phyloP scores from a whole-genome alignment of 1,140 invertebrate species.

The Aphelenchoides besseyi region DNA sequence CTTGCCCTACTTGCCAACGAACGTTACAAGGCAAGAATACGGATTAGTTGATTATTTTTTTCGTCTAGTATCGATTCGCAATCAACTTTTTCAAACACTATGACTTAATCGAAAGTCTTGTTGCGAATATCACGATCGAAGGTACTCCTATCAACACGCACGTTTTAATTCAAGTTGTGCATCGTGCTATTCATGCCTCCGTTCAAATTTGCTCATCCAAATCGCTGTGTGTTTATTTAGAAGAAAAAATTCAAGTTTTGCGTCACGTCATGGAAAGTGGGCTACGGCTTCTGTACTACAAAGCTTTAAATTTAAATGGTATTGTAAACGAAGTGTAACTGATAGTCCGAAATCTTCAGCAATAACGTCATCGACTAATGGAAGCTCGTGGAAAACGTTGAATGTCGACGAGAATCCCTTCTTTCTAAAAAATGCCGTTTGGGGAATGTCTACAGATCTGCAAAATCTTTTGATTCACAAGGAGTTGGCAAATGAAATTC shows the following conservation, averaged over 20 bases:
- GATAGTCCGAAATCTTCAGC: no score
- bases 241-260: not conserved
- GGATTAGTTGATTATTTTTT: no score
- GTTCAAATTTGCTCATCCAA: conserved; percentile 22
- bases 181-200: conserved; percentile 22
- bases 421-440: conserved; percentile 9
- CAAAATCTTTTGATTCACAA: conserved; percentile 27
- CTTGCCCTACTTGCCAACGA: conserved; percentile 14
- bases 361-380: no score
- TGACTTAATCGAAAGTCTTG: conserved; percentile 13
- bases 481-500: not conserved
- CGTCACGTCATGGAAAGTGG: conserved; percentile 6
- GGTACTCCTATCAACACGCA: not conserved
- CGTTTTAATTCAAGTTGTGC: not conserved
- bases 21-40: conserved; percentile 3
- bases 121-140: conserved; percentile 5
- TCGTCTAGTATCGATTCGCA: conserved; percentile 12
- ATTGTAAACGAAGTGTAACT: no score
- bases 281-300: not conserved
- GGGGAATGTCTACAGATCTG: conserved; percentile 15
- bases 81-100: conserved; percentile 19
- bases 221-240: not conserved
- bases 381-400: not conserved
- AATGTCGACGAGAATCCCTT: conserved; percentile 23
- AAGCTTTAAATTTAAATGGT: not conserved